Conservation (phyloP, 2,113 vertebrate genomes). For the Australoheros scitulus region DNA sequence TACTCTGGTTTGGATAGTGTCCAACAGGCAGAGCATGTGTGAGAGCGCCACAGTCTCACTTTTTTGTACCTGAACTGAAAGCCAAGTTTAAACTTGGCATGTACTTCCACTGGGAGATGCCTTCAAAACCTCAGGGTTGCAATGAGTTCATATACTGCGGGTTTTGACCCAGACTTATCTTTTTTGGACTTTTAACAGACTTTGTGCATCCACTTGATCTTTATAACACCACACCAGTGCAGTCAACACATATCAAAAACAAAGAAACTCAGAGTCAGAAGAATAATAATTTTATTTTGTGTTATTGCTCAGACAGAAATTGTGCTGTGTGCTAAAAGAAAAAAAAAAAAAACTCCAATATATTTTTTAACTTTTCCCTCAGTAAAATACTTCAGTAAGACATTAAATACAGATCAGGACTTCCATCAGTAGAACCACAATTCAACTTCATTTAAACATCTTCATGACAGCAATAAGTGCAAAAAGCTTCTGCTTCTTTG, state of each 20-base stretch:
- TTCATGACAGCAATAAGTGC: background rate
- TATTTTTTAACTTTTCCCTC: constrained; percentile 14
- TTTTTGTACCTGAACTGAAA: too few species aligned
- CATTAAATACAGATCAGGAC: constrained; percentile 20
- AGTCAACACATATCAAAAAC: background rate
- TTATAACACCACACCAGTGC: background rate
- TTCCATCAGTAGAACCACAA: background rate
- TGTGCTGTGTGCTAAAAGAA: background rate
- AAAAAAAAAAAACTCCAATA: background rate
- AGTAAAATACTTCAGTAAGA: background rate
- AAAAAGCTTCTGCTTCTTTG: background rate
- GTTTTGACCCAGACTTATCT: background rate
- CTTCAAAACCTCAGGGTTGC: background rate
- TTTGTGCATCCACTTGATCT: background rate
- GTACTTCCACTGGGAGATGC: background rate
- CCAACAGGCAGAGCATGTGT: too few species aligned
- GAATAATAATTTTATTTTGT: constrained; percentile 37
- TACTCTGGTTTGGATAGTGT: too few species aligned
- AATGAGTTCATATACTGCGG: too few species aligned
- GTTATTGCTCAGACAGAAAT: constrained; percentile 24
- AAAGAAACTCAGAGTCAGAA: background rate
- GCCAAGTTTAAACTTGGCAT: too few species aligned
- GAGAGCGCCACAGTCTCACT: too few species aligned
- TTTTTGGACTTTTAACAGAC: background rate
- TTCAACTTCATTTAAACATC: background rate